Conservation (phyloP, 2,888 invertebrate species). For the Chalcis sispes region DNA sequence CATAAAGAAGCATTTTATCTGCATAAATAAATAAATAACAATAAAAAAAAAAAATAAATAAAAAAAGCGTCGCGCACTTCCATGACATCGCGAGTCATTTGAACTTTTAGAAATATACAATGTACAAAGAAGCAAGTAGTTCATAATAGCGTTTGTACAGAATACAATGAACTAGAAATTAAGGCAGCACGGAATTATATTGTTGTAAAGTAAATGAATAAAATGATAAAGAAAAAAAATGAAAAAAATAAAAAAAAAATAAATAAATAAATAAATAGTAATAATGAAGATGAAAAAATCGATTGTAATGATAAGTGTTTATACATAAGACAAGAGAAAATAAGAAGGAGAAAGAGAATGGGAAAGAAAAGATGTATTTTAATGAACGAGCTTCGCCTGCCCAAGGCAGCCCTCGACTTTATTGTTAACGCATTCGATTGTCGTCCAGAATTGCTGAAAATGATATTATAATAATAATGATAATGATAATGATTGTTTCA, state of each 20-base stretch:
- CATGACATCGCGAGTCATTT: constrained; percentile 30
- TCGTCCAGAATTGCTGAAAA: constrained; percentile 57
- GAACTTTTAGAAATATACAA: constrained; percentile 41
- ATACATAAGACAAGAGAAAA: constrained; percentile 51
- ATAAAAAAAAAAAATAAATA: no score
- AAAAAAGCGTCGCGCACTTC: constrained; percentile 23
- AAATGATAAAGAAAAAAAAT: no score
- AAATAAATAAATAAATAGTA: constrained; percentile 59
- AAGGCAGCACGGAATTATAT: constrained; percentile 56
- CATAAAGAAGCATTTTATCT: constrained; percentile 45
- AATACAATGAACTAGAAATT: constrained; percentile 64
- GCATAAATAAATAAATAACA: no score
- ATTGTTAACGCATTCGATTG: constrained; percentile 63
- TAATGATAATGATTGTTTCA: background rate
- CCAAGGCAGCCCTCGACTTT: constrained; percentile 66
- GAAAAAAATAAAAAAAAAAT: no score
- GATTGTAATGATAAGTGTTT: constrained; percentile 62
- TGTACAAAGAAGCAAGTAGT: constrained; percentile 61
- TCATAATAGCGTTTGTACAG: constrained; percentile 72
- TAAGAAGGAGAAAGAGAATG: constrained; percentile 58
- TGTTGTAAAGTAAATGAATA: constrained; percentile 64
- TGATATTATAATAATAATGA: no score
- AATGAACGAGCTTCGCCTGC: constrained; percentile 70
- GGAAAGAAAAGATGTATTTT: constrained; percentile 68
- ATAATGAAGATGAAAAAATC: constrained; percentile 51